Conservation (phyloP, 2,113 vertebrate genomes). For the Cottus gobio region DNA sequence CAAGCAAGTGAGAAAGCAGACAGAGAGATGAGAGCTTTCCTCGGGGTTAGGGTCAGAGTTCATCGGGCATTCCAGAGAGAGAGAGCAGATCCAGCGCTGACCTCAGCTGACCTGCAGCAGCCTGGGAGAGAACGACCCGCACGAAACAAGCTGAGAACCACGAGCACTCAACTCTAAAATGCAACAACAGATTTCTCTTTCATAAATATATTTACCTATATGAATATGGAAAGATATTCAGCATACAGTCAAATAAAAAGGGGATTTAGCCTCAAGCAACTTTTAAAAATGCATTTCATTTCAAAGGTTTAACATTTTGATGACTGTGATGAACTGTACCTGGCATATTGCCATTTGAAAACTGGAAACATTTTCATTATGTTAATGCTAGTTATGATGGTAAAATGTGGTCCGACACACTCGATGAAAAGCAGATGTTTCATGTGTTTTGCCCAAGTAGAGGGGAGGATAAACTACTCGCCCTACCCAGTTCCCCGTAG, state of each 20-base stretch:
- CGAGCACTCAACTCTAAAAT: not conserved
- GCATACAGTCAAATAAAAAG: not conserved
- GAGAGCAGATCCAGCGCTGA: conserved; percentile 31
- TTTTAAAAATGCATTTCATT: not conserved
- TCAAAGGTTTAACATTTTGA: not conserved
- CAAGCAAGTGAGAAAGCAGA: conserved; percentile 10
- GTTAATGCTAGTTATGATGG: too few relatives aligned
- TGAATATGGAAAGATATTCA: not conserved
- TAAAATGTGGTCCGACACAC: too few relatives aligned
- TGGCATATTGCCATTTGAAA: too few relatives aligned
- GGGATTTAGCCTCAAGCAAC: not conserved
- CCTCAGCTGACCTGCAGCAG: conserved; percentile 53
- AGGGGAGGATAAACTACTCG: too few relatives aligned
- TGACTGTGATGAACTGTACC: too few relatives aligned
- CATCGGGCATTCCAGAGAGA: conserved; percentile 35
- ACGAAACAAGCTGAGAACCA: conserved; percentile 33
- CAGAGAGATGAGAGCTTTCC: conserved; percentile 19
- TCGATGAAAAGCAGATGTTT: too few relatives aligned
- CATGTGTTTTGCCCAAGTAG: too few relatives aligned
- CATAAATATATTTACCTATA: not conserved
- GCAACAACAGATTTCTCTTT: not conserved
- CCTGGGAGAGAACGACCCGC: conserved; percentile 42
- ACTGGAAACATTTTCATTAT: too few relatives aligned
- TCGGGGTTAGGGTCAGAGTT: conserved; percentile 41
- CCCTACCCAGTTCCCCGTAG: too few relatives aligned